These are phyloP conservation scores for Odontomyia ornata DNA, from an alignment of 2,888 invertebrate genomes.

Conservation along the genomic window DNA sequence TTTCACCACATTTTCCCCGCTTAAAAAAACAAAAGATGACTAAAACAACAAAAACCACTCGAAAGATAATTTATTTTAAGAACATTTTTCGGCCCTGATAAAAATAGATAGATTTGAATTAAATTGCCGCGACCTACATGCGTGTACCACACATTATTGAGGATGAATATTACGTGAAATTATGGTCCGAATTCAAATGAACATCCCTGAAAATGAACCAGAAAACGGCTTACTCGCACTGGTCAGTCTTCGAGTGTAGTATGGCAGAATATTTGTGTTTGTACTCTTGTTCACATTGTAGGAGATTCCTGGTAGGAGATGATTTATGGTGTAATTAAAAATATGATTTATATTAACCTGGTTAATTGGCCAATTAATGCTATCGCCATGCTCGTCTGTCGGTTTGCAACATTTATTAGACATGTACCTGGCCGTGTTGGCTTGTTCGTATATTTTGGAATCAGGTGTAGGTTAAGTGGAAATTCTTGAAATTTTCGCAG, in stretches of 20 bases:
- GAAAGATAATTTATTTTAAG: conserved; percentile 1
- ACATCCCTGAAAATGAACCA: neutral
- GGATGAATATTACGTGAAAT: no score
- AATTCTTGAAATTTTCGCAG: no score
- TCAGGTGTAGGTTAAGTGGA: no score
- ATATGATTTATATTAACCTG: conserved; percentile 29
- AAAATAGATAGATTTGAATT: conserved; percentile 12
- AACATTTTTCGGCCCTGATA: neutral
- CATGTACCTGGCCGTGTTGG: neutral
- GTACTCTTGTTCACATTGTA: neutral
- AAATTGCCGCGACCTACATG: neutral
- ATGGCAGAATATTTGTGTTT: neutral
- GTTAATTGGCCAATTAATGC: conserved; percentile 15
- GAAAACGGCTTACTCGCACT: neutral
- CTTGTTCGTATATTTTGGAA: no score
- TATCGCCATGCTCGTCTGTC: neutral
- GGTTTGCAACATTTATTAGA: neutral
- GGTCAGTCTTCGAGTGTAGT: no score
- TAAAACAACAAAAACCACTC: neutral
- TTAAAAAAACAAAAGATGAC: neutral
- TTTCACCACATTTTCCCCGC: no score
- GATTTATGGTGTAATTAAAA: conserved; percentile 31
- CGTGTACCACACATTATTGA: neutral
- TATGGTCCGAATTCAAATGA: neutral
- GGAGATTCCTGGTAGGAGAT: neutral